These are phyloP conservation scores for Andrena trimmerana DNA, from an alignment of 2,888 invertebrate species.

Conservation along the genomic window DNA sequence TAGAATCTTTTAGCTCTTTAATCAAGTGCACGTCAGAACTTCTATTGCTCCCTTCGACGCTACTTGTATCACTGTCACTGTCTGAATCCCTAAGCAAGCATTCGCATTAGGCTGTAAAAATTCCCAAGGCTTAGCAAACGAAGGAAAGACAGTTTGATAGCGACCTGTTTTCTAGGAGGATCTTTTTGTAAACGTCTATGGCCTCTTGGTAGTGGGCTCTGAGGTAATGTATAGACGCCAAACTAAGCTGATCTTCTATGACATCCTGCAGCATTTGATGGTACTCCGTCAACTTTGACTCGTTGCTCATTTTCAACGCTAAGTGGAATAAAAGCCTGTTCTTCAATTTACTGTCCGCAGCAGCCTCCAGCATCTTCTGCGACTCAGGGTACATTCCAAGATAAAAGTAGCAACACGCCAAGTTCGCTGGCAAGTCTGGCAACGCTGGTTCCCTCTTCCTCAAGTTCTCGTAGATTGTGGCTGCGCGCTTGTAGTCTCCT, in stretches of 20 bases:
- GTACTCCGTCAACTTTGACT: conserved; percentile 92
- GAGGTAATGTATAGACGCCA: conserved; percentile 98
- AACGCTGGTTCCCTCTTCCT: conserved; percentile 82
- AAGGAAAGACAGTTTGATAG: not conserved
- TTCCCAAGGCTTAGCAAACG: not conserved
- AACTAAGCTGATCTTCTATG: conserved; percentile 96
- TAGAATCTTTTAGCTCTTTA: conserved; percentile 57
- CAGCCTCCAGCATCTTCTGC: conserved; percentile 88
- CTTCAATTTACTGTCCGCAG: conserved; percentile 89
- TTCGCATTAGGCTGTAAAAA: not conserved
- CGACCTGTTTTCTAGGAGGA: conserved; percentile 96
- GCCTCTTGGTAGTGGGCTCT: conserved; percentile 99
- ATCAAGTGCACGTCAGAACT: conserved; percentile 65
- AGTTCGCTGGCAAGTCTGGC: conserved; percentile 90
- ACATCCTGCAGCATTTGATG: conserved; percentile 95
- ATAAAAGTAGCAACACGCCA: conserved; percentile 98
- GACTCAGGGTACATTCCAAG: conserved; percentile 93
- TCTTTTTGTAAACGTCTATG: conserved; percentile 98
- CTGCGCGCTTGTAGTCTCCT: conserved; percentile 93
- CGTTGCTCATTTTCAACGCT: conserved; percentile 96
- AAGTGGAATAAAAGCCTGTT: conserved; percentile 96
- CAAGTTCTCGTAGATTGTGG: conserved; percentile 87
- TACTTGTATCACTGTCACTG: conserved; percentile 31
- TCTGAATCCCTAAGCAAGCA: conserved; percentile 32
- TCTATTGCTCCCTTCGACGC: conserved; percentile 25